A percentile compares a stretch with the other conserved stretches of the same genome.
phyloP scores from a whole-genome alignment of 1,140 invertebrate genomes.

The Meteorus sp. region DNA sequence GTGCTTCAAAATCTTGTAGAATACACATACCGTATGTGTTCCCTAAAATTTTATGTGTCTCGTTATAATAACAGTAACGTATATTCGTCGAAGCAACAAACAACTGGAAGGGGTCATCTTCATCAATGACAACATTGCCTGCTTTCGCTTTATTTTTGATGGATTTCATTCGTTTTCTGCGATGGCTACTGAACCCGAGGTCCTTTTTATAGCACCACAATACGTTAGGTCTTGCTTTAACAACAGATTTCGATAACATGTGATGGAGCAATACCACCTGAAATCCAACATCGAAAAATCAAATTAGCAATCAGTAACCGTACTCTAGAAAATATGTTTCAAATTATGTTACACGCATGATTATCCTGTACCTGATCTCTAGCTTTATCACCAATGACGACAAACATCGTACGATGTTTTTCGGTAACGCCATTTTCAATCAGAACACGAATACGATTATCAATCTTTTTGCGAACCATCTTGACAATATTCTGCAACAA shows the following conservation, averaged over 20 bases:
- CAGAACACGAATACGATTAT: constrained; percentile 91
- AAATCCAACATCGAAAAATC: constrained; percentile 29
- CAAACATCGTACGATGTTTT: constrained; percentile 91
- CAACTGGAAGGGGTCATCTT: constrained; percentile 96
- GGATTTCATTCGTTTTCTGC: constrained; percentile 90
- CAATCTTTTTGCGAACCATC: constrained; percentile 93
- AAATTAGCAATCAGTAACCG: constrained; percentile 8
- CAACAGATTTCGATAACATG: constrained; percentile 91
- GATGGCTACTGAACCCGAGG: constrained; percentile 91
- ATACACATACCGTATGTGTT: constrained; percentile 98
- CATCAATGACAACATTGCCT: constrained; percentile 88
- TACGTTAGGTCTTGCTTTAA: constrained; percentile 89
- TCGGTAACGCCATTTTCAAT: constrained; percentile 95
- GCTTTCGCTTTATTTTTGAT: constrained; percentile 85
- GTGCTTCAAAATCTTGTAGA: constrained; percentile 94
- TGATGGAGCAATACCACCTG: constrained; percentile 96
- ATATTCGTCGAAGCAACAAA: constrained; percentile 97
- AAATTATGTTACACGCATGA: too few species aligned
- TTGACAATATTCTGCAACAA: too few species aligned
- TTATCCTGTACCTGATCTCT: constrained; percentile 91
- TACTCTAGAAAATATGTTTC: too few species aligned
- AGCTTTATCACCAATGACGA: constrained; percentile 94
- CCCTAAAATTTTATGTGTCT: constrained; percentile 97
- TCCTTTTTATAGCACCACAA: constrained; percentile 99
- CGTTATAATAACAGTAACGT: constrained; percentile 95